phyloP scores from a whole-genome alignment of 2,113 vertebrate species.

The Ictalurus furcatus region DNA sequence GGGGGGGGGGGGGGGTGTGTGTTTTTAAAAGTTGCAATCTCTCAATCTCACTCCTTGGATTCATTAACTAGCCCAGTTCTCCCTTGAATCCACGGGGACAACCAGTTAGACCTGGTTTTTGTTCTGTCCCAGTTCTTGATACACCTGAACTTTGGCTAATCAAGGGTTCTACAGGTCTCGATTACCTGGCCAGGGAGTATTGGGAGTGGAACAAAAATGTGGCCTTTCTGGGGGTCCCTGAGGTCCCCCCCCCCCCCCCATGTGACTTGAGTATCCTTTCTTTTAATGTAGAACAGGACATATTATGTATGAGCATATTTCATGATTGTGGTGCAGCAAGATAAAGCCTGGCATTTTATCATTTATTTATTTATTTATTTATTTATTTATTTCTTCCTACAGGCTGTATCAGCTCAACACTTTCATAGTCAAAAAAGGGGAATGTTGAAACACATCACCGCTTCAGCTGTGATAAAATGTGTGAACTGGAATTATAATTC shows the following conservation, averaged over 20 bases:
- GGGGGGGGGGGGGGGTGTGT: too few species aligned
- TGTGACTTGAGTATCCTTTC: background rate
- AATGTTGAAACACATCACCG: slow-evolving; percentile 16
- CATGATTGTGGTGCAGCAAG: background rate
- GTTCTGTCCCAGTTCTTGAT: background rate
- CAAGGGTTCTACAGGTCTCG: background rate
- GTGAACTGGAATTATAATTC: background rate
- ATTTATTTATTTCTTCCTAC: background rate
- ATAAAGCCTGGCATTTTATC: background rate
- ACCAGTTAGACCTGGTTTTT: background rate
- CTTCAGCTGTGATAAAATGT: background rate
- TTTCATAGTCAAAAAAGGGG: background rate
- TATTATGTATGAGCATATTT: background rate
- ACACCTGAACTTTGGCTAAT: background rate
- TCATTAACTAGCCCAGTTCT: background rate
- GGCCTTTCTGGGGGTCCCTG: background rate
- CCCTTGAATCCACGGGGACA: background rate
- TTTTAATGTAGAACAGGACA: background rate
- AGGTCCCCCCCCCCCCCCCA: background rate
- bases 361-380: too few species aligned
- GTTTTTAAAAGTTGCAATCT: too few species aligned
- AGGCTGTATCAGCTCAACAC: background rate
- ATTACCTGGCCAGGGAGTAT: background rate
- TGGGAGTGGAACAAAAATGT: background rate
- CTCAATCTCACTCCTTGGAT: background rate